Conservation (phyloP, 2,888 invertebrate genomes). For the Acronicta alni region DNA sequence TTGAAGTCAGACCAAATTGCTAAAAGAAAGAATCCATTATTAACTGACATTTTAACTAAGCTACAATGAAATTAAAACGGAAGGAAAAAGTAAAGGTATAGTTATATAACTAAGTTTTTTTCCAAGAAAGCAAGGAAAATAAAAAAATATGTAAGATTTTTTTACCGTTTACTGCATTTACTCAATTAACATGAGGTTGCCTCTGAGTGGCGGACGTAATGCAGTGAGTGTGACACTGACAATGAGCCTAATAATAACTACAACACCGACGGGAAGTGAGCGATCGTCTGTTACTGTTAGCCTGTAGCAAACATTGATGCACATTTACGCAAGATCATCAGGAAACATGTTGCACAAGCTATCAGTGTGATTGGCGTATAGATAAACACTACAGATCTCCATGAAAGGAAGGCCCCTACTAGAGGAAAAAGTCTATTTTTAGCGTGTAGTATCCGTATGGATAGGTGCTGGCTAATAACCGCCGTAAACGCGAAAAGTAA, state of each 20-base stretch:
- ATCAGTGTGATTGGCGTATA: not conserved
- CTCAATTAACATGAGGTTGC: too few species aligned
- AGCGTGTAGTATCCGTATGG: not conserved
- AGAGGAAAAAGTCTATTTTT: not conserved
- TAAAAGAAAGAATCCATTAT: too few species aligned
- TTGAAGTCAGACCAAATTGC: too few species aligned
- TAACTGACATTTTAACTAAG: too few species aligned
- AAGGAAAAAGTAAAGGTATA: too few species aligned
- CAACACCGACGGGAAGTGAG: slow-evolving; percentile 29
- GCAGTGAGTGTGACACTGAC: not conserved
- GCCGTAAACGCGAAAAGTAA: too few species aligned
- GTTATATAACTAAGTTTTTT: too few species aligned
- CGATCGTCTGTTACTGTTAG: slow-evolving; percentile 14
- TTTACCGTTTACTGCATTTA: too few species aligned
- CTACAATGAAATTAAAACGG: too few species aligned
- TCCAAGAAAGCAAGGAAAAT: too few species aligned
- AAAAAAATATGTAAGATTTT: too few species aligned
- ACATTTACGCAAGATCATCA: slow-evolving; percentile 23
- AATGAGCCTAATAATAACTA: slow-evolving; percentile 16
- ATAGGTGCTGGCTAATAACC: too few species aligned
- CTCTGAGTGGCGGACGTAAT: not conserved
- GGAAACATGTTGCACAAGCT: slow-evolving; percentile 10
- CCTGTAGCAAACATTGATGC: not conserved
- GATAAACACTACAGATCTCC: not conserved
- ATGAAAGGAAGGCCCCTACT: not conserved